Conservation (phyloP, 2,888 invertebrate species). For the Andrena trimmerana region DNA sequence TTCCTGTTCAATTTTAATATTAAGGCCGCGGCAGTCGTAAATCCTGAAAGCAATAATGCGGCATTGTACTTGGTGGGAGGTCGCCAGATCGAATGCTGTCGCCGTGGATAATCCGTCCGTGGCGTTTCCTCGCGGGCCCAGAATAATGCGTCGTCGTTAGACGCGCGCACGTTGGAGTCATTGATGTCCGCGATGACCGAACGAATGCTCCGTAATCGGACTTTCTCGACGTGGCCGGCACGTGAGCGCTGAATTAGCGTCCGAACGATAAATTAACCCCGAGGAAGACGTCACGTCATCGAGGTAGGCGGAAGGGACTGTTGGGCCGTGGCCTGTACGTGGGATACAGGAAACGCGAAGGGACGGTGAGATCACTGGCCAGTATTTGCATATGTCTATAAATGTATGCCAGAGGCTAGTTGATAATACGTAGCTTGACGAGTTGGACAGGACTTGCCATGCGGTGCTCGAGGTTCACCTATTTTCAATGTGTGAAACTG, state of each 20-base stretch:
- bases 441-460: too few species aligned
- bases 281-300: conserved; percentile 20
- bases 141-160: conserved; percentile 63
- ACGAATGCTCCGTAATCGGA: conserved; percentile 50
- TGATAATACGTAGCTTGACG: too few species aligned
- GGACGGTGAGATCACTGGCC: conserved; percentile 5
- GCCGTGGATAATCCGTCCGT: conserved; percentile 59
- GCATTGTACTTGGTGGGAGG: conserved; percentile 64
- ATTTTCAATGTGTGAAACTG: too few species aligned
- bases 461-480: too few species aligned
- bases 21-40: conserved; percentile 59
- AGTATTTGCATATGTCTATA: conserved; percentile 3
- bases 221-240: conserved; percentile 50
- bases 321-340: background rate
- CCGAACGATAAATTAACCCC: conserved; percentile 53
- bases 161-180: conserved; percentile 27
- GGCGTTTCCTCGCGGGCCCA: conserved; percentile 47
- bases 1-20: conserved; percentile 59
- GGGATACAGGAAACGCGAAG: conserved; percentile 15
- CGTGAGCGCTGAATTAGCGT: conserved; percentile 56
- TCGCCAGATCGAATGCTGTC: conserved; percentile 64
- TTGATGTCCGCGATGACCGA: conserved; percentile 40
- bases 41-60: conserved; percentile 58
- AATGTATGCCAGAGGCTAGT: too few species aligned
- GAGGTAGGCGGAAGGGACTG: conserved; percentile 36